Evolutionary conservation across 2,797 vertebrate genomes (phyloP).

Genomic region (Gallinago stenura): DNA sequence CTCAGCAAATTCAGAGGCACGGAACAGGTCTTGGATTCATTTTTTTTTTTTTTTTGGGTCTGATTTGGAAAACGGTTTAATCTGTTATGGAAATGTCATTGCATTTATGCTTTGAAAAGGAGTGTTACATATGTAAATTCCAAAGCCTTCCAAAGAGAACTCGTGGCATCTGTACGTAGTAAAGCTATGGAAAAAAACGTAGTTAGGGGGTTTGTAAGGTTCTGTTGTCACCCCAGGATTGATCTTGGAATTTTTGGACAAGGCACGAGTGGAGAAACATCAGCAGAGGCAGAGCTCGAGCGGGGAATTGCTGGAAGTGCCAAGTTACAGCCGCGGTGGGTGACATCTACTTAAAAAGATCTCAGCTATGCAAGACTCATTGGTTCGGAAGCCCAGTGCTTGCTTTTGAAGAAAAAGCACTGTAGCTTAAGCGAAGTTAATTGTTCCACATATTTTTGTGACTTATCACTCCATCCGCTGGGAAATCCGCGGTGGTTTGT

Average conservation of each 20-base stretch:
- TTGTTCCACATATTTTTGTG: constrained; percentile 13
- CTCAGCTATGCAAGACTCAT: background rate
- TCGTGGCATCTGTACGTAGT: background rate
- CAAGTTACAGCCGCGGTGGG: background rate
- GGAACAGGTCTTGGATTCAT: background rate
- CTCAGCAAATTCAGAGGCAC: background rate
- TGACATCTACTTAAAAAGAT: constrained; percentile 21
- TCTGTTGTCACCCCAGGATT: background rate
- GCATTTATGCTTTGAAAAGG: constrained; percentile 4
- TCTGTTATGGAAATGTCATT: background rate
- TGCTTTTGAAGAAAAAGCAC: constrained; percentile 22
- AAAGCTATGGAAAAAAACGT: background rate
- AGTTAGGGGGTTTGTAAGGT: background rate
- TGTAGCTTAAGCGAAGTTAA: background rate
- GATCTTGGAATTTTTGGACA: background rate
- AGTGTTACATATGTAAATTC: background rate
- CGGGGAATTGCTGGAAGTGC: background rate
- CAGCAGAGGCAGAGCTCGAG: background rate
- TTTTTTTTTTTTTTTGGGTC: background rate
- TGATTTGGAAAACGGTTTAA: background rate
- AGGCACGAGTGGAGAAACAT: background rate
- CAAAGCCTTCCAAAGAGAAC: background rate
- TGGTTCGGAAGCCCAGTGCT: background rate
- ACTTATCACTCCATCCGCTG: background rate
- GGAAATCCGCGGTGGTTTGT: background rate